Conservation (phyloP, 2,888 invertebrate genomes). For the Tetragonisca angustula region DNA sequence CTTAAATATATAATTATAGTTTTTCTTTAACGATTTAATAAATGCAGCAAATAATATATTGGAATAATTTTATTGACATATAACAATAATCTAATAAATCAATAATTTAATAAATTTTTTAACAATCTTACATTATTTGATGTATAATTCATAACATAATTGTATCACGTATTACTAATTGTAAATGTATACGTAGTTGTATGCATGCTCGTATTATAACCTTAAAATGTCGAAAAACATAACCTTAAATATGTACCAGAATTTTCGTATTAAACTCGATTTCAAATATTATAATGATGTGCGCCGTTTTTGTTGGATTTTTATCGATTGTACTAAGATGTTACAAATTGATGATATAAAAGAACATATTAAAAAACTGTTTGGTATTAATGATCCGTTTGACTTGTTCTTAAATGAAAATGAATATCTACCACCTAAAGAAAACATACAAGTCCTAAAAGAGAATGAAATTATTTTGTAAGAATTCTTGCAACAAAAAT, state of each 20-base stretch:
- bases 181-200: too few relatives aligned
- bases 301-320: constrained; percentile 75
- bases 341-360: constrained; percentile 75
- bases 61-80: too few relatives aligned
- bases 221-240: not conserved
- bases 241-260: constrained; percentile 53
- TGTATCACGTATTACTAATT: too few relatives aligned
- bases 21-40: too few relatives aligned
- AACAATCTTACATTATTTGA: too few relatives aligned
- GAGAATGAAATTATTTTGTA: constrained; percentile 73
- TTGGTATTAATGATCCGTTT: constrained; percentile 79
- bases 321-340: constrained; percentile 75
- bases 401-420: constrained; percentile 77
- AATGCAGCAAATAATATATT: too few relatives aligned
- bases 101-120: too few relatives aligned
- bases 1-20: too few relatives aligned
- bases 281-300: constrained; percentile 76
- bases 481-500: constrained; percentile 31
- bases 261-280: constrained; percentile 79
- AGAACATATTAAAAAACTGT: constrained; percentile 77
- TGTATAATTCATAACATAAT: too few relatives aligned
- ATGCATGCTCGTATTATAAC: not conserved
- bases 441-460: constrained; percentile 78
- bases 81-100: too few relatives aligned
- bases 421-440: constrained; percentile 80